A percentile compares a stretch with the other conserved stretches of the same genome.
phyloP scores from a whole-genome alignment of 2,888 invertebrate species.

The Aelia acuminata region DNA sequence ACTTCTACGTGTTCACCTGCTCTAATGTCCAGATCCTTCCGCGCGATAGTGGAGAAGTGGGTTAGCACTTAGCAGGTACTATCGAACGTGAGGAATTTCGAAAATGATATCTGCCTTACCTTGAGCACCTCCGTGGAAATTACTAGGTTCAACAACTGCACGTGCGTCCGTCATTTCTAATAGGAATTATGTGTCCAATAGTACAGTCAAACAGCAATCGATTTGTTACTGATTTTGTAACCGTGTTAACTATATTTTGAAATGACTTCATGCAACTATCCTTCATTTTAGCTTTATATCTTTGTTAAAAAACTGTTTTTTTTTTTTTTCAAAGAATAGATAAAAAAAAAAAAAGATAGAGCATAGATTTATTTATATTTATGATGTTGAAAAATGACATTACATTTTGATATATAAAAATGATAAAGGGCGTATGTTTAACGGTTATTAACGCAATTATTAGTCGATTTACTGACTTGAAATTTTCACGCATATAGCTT shows the following conservation, averaged over 20 bases:
- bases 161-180: slow-evolving; percentile 36
- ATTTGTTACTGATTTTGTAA: slow-evolving; percentile 3
- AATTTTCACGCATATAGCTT: no score
- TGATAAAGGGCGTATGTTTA: no score
- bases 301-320: background rate
- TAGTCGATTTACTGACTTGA: no score
- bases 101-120: slow-evolving; percentile 39
- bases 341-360: no score
- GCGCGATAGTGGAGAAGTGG: slow-evolving; percentile 39
- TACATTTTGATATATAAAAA: no score
- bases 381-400: no score
- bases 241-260: background rate
- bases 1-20: slow-evolving; percentile 41
- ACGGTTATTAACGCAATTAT: no score
- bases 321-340: no score
- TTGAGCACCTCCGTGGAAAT: slow-evolving; percentile 31
- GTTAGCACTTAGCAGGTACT: slow-evolving; percentile 31
- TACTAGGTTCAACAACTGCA: slow-evolving; percentile 29
- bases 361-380: no score
- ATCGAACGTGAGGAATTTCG: slow-evolving; percentile 34
- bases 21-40: slow-evolving; percentile 22
- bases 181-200: slow-evolving; percentile 30
- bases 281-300: background rate
- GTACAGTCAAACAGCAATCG: background rate
- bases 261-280: background rate